A percentile compares a stretch with the other conserved stretches of the same genome.
Evolutionary conservation across 2,113 vertebrate species (phyloP).

Genomic region (Protobothrops mucrosquamatus): DNA sequence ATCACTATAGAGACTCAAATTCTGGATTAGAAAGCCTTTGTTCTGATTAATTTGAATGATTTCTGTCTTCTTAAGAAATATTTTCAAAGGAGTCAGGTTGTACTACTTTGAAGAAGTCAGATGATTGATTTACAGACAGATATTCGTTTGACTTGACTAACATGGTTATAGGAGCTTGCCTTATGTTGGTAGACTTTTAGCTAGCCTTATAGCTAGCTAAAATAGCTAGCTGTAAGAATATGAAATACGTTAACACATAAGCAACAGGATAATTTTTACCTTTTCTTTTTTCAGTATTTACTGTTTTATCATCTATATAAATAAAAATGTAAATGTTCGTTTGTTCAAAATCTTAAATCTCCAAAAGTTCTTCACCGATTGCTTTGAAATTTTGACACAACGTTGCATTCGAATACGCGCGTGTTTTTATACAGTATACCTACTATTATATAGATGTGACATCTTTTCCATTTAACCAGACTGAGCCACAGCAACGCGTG

Average conservation of each 20-base stretch:
- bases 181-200: neutral
- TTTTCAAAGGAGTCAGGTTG: neutral
- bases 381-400: no score
- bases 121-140: neutral
- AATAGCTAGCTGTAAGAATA: neutral
- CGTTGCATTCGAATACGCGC: no score
- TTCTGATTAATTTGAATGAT: neutral
- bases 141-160: neutral
- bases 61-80: neutral
- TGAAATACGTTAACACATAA: neutral
- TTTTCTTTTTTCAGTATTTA: no score
- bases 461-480: no score
- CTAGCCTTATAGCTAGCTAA: neutral
- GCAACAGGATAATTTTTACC: neutral
- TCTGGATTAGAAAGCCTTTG: neutral
- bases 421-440: no score
- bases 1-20: neutral
- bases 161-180: neutral
- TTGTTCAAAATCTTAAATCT: no score
- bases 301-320: no score
- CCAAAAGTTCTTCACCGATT: no score
- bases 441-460: no score
- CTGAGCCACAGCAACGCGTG: no score
- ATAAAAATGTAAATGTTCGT: no score
- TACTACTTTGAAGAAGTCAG: neutral